Percentiles rank a stretch among this genome's conserved stretches.
These are phyloP conservation scores for Limosa lapponica DNA, from an alignment of 2,797 vertebrate genomes.

Conservation along the genomic window DNA sequence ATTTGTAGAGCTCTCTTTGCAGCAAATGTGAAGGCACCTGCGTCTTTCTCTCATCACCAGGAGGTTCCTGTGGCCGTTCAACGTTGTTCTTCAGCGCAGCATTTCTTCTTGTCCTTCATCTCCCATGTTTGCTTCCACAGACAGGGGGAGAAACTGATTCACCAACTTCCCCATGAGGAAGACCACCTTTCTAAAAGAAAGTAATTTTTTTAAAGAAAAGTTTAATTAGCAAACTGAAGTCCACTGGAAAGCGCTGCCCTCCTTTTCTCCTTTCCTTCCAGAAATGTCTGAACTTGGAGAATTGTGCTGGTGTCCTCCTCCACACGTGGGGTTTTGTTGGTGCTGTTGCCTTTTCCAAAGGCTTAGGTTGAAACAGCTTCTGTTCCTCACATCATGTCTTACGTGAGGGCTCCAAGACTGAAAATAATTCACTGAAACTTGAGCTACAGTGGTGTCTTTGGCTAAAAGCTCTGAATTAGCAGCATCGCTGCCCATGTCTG, in stretches of 20 bases:
- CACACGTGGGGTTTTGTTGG: accelerated
- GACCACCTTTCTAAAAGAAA: not conserved
- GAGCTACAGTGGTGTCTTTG: not conserved
- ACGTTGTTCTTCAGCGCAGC: too few relatives aligned
- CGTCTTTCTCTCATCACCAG: not conserved
- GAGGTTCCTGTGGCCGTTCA: not conserved
- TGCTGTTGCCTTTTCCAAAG: not conserved
- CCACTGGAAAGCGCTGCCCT: not conserved
- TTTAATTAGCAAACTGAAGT: not conserved
- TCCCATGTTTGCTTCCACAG: not conserved
- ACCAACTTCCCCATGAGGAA: not conserved
- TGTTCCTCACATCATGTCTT: not conserved
- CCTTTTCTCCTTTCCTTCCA: not conserved
- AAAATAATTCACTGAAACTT: not conserved
- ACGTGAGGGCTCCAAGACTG: accelerated
- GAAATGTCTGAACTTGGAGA: not conserved
- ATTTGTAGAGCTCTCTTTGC: not conserved
- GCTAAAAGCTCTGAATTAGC: not conserved
- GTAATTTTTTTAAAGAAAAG: not conserved
- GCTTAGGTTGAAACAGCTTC: not conserved
- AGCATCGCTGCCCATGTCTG: not conserved
- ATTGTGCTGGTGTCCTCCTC: not conserved
- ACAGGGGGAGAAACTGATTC: not conserved
- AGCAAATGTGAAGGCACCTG: not conserved
- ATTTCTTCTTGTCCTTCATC: not conserved